phyloP scores from a whole-genome alignment of 2,888 invertebrate genomes.

The Chrysolina oricalcia region DNA sequence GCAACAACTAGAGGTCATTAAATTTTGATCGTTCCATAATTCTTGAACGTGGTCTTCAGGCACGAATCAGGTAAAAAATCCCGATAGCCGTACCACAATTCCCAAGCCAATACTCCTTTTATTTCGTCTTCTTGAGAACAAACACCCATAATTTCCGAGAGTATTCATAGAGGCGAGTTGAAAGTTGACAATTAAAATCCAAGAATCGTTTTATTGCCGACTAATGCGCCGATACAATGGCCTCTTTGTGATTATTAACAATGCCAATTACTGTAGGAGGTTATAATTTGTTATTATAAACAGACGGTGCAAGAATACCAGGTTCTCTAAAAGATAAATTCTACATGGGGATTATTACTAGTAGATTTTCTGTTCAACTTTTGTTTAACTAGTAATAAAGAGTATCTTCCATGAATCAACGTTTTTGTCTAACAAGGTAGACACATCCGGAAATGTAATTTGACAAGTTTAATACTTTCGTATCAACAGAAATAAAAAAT shows the following conservation, averaged over 20 bases:
- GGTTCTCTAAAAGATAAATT: neutral
- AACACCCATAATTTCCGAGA: neutral
- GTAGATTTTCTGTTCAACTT: no score
- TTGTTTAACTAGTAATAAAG: no score
- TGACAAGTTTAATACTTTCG: no score
- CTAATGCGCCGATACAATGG: slow-evolving; percentile 22
- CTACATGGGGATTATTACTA: no score
- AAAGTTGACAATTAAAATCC: slow-evolving; percentile 18
- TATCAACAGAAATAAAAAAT: no score
- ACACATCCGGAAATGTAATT: no score
- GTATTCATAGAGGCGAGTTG: slow-evolving; percentile 12
- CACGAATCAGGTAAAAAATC: slow-evolving; percentile 6
- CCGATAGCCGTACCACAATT: neutral
- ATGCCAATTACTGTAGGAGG: slow-evolving; percentile 31
- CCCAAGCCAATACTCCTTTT: neutral
- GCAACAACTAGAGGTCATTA: neutral
- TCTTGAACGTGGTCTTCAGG: neutral
- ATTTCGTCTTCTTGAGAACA: neutral
- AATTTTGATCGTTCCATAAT: slow-evolving; percentile 11
- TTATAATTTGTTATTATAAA: slow-evolving; percentile 34
- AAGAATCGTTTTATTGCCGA: slow-evolving; percentile 9
- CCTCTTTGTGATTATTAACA: slow-evolving; percentile 31
- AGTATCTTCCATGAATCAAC: no score
- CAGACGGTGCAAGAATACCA: slow-evolving; percentile 9
- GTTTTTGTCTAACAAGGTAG: no score